Conservation (phyloP, 2,888 invertebrate species). For the Rosalia funebris region DNA sequence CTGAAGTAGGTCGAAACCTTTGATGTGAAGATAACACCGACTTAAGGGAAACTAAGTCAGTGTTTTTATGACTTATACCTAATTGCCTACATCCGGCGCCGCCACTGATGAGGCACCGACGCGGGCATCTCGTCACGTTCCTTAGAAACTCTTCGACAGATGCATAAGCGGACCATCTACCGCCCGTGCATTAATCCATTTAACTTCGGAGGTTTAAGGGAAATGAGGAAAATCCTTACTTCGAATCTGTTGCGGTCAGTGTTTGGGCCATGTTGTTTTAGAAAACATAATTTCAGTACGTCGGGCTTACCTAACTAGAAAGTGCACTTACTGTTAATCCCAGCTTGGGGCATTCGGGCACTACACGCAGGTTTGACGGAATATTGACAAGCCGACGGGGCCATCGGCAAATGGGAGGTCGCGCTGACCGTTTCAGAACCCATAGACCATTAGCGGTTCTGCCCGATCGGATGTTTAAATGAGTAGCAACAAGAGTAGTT, state of each 20-base stretch:
- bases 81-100: too few species aligned
- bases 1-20: too few species aligned
- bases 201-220: too few species aligned
- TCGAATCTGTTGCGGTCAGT: conserved; percentile 16
- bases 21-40: too few species aligned
- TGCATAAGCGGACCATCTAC: too few species aligned
- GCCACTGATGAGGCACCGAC: too few species aligned
- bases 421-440: conserved; percentile 26
- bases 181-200: too few species aligned
- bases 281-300: conserved; percentile 26
- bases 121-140: too few species aligned
- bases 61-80: too few species aligned
- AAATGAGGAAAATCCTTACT: conserved; percentile 19
- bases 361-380: conserved; percentile 21
- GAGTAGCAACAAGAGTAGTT: conserved; percentile 50
- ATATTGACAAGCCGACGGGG: conserved; percentile 16
- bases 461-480: conserved; percentile 46
- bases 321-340: conserved; percentile 23
- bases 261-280: conserved; percentile 26
- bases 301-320: conserved; percentile 31
- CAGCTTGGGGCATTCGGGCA: conserved; percentile 29
- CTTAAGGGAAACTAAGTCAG: too few species aligned
- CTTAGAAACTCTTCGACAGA: too few species aligned
- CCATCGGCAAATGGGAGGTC: conserved; percentile 10
- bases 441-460: conserved; percentile 13